A percentile compares a stretch with the other conserved stretches of the same genome.
Evolutionary conservation across 2,113 vertebrate genomes (phyloP).

Genomic region (Megaceryle maxima): DNA sequence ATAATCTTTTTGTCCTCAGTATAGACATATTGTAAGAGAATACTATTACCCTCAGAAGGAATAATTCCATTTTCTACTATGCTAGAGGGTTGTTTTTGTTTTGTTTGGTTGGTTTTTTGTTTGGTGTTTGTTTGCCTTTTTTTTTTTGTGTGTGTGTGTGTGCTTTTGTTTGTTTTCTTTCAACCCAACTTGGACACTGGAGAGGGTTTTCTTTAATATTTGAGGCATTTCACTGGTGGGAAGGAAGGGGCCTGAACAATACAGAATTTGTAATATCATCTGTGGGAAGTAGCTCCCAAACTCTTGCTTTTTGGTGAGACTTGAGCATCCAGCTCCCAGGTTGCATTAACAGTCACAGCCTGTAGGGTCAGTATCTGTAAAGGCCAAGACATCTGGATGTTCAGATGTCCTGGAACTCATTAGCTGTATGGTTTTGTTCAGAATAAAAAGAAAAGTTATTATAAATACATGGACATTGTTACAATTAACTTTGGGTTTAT

Average conservation of each 20-base stretch:
- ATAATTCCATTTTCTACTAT: not conserved
- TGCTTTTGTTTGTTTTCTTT: not conserved
- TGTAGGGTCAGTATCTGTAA: not conserved
- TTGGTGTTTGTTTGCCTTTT: too few species aligned
- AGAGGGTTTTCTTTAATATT: not conserved
- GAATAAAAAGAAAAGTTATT: not conserved
- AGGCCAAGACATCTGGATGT: not conserved
- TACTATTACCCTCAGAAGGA: not conserved
- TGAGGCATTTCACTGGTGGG: not conserved
- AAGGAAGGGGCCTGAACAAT: not conserved
- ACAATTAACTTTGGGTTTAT: not conserved
- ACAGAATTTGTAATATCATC: not conserved
- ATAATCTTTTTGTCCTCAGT: not conserved
- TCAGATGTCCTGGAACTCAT: not conserved
- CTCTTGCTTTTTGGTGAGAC: not conserved
- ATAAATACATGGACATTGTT: not conserved
- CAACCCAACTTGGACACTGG: not conserved
- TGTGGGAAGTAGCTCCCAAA: not conserved
- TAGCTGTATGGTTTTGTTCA: not conserved
- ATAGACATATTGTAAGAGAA: not conserved
- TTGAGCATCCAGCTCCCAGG: not conserved
- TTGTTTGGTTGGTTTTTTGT: too few species aligned
- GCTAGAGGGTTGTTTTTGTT: not conserved
- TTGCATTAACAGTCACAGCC: not conserved
- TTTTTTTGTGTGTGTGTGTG: too few species aligned